A percentile compares a stretch with the other conserved stretches of the same genome.
These are phyloP conservation scores for Desoria tigrina DNA, from an alignment of 2,888 invertebrate genomes.

Conservation along the genomic window DNA sequence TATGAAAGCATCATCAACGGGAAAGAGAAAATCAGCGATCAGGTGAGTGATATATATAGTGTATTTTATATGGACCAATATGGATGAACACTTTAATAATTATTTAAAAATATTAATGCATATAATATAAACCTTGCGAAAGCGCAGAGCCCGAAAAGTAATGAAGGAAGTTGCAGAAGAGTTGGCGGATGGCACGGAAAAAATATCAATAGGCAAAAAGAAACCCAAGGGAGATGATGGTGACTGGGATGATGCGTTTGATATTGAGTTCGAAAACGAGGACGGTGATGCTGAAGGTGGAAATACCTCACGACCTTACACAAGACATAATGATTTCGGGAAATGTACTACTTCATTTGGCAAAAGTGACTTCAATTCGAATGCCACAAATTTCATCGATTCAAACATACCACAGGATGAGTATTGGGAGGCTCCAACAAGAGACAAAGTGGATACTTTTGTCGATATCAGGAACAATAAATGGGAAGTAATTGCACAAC, in stretches of 20 bases:
- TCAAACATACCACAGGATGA: background rate
- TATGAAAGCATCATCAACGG: too few relatives aligned
- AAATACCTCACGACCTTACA: too few relatives aligned
- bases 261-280: slow-evolving; percentile 9
- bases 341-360: background rate
- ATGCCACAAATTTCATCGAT: slow-evolving; percentile 3
- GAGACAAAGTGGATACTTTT: background rate
- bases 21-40: too few relatives aligned
- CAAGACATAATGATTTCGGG: background rate
- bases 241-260: slow-evolving; percentile 1
- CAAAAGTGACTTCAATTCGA: slow-evolving; percentile 13
- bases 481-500: background rate
- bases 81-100: too few relatives aligned
- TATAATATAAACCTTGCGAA: too few relatives aligned
- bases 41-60: background rate
- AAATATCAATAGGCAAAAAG: background rate
- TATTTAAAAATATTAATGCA: too few relatives aligned
- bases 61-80: background rate
- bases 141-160: background rate
- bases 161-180: background rate
- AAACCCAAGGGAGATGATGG: background rate
- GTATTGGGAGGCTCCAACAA: background rate
- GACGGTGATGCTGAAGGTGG: slow-evolving; percentile 14
- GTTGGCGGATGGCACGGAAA: slow-evolving; percentile 7
- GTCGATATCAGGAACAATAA: background rate